Conservation (phyloP, 2,888 invertebrate species). For the Ennomos erosarius region DNA sequence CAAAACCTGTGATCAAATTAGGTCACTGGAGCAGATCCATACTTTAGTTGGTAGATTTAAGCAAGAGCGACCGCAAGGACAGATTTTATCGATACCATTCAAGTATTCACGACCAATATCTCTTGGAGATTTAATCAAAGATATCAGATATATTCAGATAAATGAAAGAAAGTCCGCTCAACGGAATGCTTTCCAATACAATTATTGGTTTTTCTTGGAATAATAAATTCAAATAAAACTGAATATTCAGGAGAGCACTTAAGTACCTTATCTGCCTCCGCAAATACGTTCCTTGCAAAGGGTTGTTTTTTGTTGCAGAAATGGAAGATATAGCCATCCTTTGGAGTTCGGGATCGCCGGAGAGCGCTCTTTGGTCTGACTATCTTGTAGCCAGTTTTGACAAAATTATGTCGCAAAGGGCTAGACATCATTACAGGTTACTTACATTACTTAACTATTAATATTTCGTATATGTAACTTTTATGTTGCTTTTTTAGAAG, state of each 20-base stretch:
- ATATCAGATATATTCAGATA: constrained; percentile 2
- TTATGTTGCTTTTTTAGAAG: too few relatives aligned
- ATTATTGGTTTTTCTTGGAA: constrained; percentile 28
- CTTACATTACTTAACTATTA: background rate
- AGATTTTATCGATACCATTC: constrained; percentile 29
- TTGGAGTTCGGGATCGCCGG: constrained; percentile 91
- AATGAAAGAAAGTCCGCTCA: constrained; percentile 21
- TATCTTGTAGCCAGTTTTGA: constrained; percentile 93
- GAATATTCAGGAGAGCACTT: constrained; percentile 30
- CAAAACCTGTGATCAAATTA: constrained; percentile 11
- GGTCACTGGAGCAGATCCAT: constrained; percentile 32
- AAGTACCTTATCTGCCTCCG: constrained; percentile 22
- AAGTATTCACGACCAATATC: constrained; percentile 25
- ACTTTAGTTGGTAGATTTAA: constrained; percentile 26
- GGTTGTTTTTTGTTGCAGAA: constrained; percentile 70
- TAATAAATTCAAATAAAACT: constrained; percentile 22
- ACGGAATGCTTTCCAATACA: constrained; percentile 28
- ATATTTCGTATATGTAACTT: too few relatives aligned
- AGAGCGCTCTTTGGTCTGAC: constrained; percentile 92
- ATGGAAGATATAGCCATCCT: constrained; percentile 94
- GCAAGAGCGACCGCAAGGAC: constrained; percentile 17
- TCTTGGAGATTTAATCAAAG: constrained; percentile 24
- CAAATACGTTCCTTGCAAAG: constrained; percentile 31
- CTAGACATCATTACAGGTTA: constrained; percentile 92
- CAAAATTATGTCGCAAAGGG: constrained; percentile 92